phyloP scores from a whole-genome alignment of 2,888 invertebrate genomes.

The Ypsolopha sequella region DNA sequence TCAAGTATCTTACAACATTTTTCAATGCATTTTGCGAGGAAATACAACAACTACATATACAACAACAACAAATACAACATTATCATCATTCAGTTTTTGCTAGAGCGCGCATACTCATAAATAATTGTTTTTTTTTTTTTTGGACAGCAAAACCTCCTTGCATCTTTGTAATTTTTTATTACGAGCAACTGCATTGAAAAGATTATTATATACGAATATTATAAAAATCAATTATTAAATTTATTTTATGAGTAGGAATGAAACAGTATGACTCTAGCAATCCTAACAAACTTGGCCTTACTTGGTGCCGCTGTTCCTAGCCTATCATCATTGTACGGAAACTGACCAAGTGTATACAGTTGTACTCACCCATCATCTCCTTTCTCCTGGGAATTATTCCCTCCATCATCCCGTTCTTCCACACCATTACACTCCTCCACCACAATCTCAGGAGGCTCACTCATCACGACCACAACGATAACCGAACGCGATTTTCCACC shows the following conservation, averaged over 20 bases:
- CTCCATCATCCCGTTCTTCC: conserved; percentile 25
- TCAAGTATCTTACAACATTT: too few species aligned
- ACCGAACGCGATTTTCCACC: conserved; percentile 32
- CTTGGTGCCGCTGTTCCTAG: not conserved
- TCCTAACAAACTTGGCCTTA: not conserved
- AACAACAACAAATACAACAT: too few species aligned
- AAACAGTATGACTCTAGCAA: not conserved
- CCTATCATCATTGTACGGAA: not conserved
- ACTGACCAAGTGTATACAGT: not conserved
- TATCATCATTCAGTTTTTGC: too few species aligned
- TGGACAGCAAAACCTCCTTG: too few species aligned
- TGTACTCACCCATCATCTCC: conserved; percentile 45
- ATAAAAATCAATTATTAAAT: not conserved
- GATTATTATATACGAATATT: too few species aligned
- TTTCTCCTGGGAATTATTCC: conserved; percentile 29
- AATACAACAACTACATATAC: too few species aligned
- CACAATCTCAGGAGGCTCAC: conserved; percentile 47
- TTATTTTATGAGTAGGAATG: not conserved
- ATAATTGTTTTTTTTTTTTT: too few species aligned
- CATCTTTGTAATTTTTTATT: too few species aligned
- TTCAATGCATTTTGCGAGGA: too few species aligned
- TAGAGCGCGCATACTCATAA: too few species aligned
- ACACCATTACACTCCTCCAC: conserved; percentile 57
- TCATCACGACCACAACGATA: conserved; percentile 36
- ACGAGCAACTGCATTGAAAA: too few species aligned